Conservation (phyloP, 2,888 invertebrate genomes). For the Aleiodes alternator region DNA sequence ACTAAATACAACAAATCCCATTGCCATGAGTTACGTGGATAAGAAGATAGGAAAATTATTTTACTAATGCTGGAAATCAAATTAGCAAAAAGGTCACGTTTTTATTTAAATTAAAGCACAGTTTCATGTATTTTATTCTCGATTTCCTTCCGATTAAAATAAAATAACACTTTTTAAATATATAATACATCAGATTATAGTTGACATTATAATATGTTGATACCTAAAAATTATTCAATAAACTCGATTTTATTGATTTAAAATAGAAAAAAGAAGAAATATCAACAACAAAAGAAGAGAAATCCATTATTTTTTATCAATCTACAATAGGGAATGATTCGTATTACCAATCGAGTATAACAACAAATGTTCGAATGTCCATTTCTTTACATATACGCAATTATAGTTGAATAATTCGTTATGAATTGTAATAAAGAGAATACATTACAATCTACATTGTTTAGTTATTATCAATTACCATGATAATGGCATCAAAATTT, state of each 20-base stretch:
- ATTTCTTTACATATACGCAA: background rate
- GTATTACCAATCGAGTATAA: background rate
- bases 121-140: conserved; percentile 59
- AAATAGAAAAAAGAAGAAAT: conserved; percentile 13
- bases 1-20: background rate
- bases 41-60: conserved; percentile 11
- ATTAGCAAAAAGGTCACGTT: too few relatives aligned
- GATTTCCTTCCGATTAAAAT: conserved; percentile 61
- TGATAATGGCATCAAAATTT: conserved; percentile 40
- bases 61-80: background rate
- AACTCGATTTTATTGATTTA: background rate
- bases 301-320: conserved; percentile 38
- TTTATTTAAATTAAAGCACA: conserved; percentile 14
- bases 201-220: conserved; percentile 42
- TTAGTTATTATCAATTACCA: conserved; percentile 17
- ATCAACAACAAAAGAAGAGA: background rate
- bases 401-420: background rate
- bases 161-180: conserved; percentile 63
- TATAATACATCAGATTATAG: conserved; percentile 65
- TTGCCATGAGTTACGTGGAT: background rate
- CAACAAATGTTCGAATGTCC: background rate
- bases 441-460: conserved; percentile 1
- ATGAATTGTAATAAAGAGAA: conserved; percentile 15
- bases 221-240: conserved; percentile 46
- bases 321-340: conserved; percentile 57